Evolutionary conservation across 2,113 vertebrate species (phyloP).

Genomic region (Phoenicopterus ruber): DNA sequence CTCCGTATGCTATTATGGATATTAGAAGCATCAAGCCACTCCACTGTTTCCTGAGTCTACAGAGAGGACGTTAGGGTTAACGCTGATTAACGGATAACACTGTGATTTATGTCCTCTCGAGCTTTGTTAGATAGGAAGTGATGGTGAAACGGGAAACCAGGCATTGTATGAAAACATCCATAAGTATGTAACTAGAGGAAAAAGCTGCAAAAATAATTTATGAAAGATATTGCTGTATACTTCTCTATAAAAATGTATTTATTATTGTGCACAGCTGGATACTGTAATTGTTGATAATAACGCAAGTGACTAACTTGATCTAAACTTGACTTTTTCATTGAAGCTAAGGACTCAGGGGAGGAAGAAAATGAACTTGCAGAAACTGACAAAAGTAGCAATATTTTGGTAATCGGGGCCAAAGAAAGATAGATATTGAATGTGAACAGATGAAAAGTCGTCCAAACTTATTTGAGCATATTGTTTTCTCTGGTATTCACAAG

Average conservation of each 20-base stretch:
- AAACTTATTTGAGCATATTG: neutral
- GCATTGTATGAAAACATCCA: constrained; percentile 49
- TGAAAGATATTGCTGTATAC: constrained; percentile 1
- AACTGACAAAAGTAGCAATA: neutral
- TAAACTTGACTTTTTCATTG: constrained; percentile 44
- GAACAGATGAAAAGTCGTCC: neutral
- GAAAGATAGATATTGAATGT: neutral
- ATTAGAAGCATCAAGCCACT: neutral
- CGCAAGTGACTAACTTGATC: constrained; percentile 43
- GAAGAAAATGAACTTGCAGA: constrained; percentile 13
- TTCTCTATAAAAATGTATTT: constrained; percentile 26
- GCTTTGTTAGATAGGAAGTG: constrained; percentile 40
- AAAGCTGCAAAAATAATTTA: constrained; percentile 46
- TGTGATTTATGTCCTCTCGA: constrained; percentile 35
- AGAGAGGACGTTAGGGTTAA: neutral
- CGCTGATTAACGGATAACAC: neutral
- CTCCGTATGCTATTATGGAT: neutral
- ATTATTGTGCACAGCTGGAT: constrained; percentile 44
- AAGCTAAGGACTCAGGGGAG: neutral
- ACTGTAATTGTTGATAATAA: constrained; percentile 37
- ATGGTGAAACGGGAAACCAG: constrained; percentile 53
- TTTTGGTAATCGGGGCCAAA: neutral
- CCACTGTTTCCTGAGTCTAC: neutral
- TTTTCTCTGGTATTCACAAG: neutral
- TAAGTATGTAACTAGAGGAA: constrained; percentile 35